Evolutionary conservation across 2,113 vertebrate genomes (phyloP), one percentile per base, ranked within the genome.

Genomic region (Burhinus oedicnemus): DNA sequence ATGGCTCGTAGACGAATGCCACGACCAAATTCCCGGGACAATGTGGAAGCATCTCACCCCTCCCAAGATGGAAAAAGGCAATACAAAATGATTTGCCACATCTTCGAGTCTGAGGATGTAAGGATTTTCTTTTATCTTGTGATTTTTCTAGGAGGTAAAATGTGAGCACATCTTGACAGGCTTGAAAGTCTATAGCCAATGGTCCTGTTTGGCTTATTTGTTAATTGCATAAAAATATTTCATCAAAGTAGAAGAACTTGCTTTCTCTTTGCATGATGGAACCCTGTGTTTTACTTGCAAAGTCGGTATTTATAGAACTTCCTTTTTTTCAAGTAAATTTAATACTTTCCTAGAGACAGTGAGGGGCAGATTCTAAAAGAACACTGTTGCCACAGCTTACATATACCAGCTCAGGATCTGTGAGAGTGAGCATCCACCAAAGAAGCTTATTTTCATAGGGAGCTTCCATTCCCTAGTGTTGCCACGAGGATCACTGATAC

Each of bases 1-100:
- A 99, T 99, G 99, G 99, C 99, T 47, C 98, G 99, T n/a, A 97
- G 99, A 68, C 97, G 98, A 89, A 98, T 99, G 98, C 97, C 98
- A 18, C 98, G 98, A 47, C 98, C 98, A 12, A 99, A 99, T 95
- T 99, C 99, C 75, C 98, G 98, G 95, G 99, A 99, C 92, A 98
- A 98, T 1, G 95, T 98, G 96, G 99, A 99, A 89, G 98, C 98
- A 10, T 99, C 99, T 38, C 98, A 99, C 83, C 98, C 98, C 0
- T 98, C 97, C 71, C 98, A 99, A 92, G 99, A 99, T 47, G 98
- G 98, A 91, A 99, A 99, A 95, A 97, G 98, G 15, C 99, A 99
- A 96, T 99, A 99, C 97, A 99, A 99, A 98, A 99, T 99, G 99
- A 99, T 99, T 95, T 99, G 99, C 95, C 99, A 99, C 4, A 98